Percentiles rank a stretch among this genome's conserved stretches.
These are phyloP conservation scores for Sarcophaga caerulescens DNA, from an alignment of 2,888 invertebrate genomes.

Conservation along the genomic window DNA sequence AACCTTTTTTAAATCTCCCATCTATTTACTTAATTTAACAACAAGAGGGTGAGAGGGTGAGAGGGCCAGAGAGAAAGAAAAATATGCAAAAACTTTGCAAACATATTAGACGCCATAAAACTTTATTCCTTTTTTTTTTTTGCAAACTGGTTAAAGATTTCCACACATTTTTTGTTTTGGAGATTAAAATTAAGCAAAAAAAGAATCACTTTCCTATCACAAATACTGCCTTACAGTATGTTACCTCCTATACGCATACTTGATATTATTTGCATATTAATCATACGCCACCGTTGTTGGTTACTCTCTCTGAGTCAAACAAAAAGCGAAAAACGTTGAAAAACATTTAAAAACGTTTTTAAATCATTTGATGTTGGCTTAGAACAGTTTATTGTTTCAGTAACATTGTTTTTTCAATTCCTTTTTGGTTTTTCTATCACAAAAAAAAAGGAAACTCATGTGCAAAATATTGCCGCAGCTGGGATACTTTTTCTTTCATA, in stretches of 20 bases:
- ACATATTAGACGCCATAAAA: neutral
- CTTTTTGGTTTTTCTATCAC: neutral
- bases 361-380: slow-evolving; percentile 31
- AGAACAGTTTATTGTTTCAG: slow-evolving; percentile 38
- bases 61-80: neutral
- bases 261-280: slow-evolving; percentile 55
- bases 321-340: neutral
- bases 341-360: slow-evolving; percentile 32
- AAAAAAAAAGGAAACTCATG: neutral
- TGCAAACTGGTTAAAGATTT: neutral
- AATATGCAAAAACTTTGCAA: neutral
- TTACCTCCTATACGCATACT: neutral
- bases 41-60: neutral
- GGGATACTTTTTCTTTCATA: neutral
- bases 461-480: neutral
- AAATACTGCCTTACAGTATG: neutral
- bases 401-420: neutral
- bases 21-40: neutral
- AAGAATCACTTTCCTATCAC: no score
- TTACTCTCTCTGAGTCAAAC: no score
- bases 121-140: neutral
- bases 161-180: neutral
- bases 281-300: slow-evolving; percentile 31
- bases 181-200: no score
- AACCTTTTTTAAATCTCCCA: neutral